Evolutionary conservation across 1,140 invertebrate genomes (phyloP), one percentile per base, ranked within the genome.

Genomic region (Pygmarrhopalites habei): DNA sequence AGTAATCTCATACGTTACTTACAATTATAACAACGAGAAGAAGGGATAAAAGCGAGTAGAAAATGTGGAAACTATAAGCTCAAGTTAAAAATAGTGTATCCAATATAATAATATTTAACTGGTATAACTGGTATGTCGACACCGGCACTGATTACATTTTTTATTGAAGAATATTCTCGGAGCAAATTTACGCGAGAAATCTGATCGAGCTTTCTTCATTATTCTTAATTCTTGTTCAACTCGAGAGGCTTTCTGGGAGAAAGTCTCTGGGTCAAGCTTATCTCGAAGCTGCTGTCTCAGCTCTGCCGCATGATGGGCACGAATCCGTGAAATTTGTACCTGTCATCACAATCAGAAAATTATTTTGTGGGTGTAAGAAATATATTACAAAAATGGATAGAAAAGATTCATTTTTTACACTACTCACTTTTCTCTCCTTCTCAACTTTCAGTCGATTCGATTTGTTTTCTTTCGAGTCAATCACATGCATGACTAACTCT

Each of bases 241-340:
- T 28, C 69, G n/a, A 2, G 69, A 63, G 25, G 60, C 69, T 39
- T 71, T 71, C 52, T 64, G 65, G 44, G 65, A 65, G 61, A 71
- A 71, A 17, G 65, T 71, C 29, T 71, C 64, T 39, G 69, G 69
- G 47, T 65, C 66, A 2, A 71, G 41, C 56, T 68, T 58, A 29
- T 66, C 64, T 32, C 35, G 57, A 1, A 71, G 49, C 7, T 58
- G 1, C n/a, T 66, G 59, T 29, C 69, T 35, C 25, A 71, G 25
- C 43, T 71, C 69, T 5, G 69, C 69, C 2, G 63, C 69, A 15
- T 67, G 60, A n/a, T 71, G 69, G 0, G 69, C 65, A 41, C 66
- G 35, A 1, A 67, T 49, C 44, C 69, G 55, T 2, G 65, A 67
- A 49, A 66, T 41, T 14, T 64, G 49, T n/a, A n/a, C n/a, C n/a